A percentile compares a stretch with the other conserved stretches of the same genome.
phyloP scores from a whole-genome alignment of 2,113 vertebrate species.

The Alexandromys fortis region DNA sequence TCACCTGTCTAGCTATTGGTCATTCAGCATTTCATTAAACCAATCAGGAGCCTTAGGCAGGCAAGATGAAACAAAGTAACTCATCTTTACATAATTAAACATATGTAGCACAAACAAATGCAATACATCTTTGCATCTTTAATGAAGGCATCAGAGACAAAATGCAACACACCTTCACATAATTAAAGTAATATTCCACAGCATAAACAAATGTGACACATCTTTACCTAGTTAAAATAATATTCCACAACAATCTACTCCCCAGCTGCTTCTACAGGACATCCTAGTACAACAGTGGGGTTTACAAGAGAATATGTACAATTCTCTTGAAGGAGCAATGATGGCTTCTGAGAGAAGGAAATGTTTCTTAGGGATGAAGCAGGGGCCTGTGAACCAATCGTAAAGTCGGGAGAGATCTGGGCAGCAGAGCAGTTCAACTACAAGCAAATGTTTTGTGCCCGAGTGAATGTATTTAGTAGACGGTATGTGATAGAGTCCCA shows the following conservation, averaged over 20 bases:
- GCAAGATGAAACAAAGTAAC: neutral
- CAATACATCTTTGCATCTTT: neutral
- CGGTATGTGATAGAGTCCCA: rapidly evolving
- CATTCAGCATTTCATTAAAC: neutral
- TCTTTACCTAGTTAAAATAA: neutral
- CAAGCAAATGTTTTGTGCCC: neutral
- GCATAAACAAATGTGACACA: neutral
- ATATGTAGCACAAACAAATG: neutral
- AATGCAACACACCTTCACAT: neutral
- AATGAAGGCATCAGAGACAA: neutral
- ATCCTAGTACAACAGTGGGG: neutral
- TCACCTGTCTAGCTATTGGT: neutral
- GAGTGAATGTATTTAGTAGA: neutral
- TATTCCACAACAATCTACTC: neutral
- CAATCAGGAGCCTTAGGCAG: neutral
- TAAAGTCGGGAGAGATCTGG: neutral
- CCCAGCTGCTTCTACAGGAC: neutral
- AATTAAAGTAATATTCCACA: neutral
- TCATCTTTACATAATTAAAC: neutral
- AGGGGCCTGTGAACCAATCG: neutral
- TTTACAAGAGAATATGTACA: neutral
- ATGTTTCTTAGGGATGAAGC: neutral
- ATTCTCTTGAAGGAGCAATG: neutral
- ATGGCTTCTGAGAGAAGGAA: neutral
- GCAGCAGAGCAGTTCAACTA: neutral